Conservation (phyloP, 1,140 invertebrate genomes). For the Caligus rogercresseyi region DNA sequence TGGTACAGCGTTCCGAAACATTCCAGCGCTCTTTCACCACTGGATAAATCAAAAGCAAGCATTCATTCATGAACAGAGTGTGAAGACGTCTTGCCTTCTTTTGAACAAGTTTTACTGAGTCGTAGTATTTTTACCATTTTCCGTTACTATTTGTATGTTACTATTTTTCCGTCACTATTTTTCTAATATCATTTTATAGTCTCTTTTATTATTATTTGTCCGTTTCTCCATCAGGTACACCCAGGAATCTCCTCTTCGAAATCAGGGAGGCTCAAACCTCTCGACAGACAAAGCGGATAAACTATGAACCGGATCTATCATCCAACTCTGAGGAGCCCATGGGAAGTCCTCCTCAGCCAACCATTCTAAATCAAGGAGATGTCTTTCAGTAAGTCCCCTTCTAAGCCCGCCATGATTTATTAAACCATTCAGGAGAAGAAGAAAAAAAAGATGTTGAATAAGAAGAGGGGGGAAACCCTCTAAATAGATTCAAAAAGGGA, state of each 20-base stretch:
- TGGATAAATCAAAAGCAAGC: no score
- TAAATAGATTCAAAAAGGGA: no score
- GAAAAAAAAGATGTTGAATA: no score
- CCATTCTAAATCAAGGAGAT: neutral
- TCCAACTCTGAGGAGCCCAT: neutral
- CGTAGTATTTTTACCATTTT: no score
- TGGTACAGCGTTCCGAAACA: no score
- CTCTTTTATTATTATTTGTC: neutral
- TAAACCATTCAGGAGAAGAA: no score
- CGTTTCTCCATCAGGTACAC: neutral
- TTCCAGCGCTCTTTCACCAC: no score
- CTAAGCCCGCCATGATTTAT: no score
- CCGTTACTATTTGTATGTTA: neutral
- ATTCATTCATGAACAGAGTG: no score
- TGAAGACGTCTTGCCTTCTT: no score
- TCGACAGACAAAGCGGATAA: neutral
- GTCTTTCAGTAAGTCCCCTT: neutral
- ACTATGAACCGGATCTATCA: neutral
- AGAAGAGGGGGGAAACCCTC: no score
- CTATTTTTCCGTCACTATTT: neutral
- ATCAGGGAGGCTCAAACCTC: neutral
- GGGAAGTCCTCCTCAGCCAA: neutral
- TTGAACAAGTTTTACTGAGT: no score
- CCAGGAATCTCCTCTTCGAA: neutral
- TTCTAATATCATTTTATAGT: neutral